A percentile compares a stretch with the other conserved stretches of the same genome.
phyloP scores from a whole-genome alignment of 2,797 vertebrate genomes.

The Orientallactaga sibirica region DNA sequence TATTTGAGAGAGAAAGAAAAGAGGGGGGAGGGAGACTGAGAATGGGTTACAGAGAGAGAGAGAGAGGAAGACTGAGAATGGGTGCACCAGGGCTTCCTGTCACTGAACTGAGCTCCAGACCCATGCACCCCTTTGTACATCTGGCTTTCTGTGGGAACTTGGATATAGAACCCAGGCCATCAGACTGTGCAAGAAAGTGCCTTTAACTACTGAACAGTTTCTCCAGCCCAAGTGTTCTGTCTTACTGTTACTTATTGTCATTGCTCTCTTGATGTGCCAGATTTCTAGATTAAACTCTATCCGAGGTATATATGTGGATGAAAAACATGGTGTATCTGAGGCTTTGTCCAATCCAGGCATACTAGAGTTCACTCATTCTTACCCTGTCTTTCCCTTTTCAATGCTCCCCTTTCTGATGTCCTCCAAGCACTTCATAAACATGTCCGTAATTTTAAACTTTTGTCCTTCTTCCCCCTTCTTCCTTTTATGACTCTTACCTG shows the following conservation, averaged over 20 bases:
- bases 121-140: too few relatives aligned
- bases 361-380: too few relatives aligned
- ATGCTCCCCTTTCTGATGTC: not conserved
- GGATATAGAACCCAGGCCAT: too few relatives aligned
- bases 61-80: too few relatives aligned
- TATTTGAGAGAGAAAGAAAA: too few relatives aligned
- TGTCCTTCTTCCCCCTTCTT: not conserved
- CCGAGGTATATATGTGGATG: not conserved
- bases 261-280: not conserved
- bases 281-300: not conserved
- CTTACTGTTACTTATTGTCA: not conserved
- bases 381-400: not conserved
- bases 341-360: not conserved
- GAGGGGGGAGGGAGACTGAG: too few relatives aligned
- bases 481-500: not conserved
- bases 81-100: too few relatives aligned
- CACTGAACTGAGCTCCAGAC: too few relatives aligned
- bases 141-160: too few relatives aligned
- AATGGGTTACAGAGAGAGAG: too few relatives aligned
- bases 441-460: not conserved
- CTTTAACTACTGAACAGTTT: too few relatives aligned
- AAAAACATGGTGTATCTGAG: not conserved
- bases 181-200: too few relatives aligned
- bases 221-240: not conserved
- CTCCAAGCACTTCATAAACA: not conserved